Base-by-base conservation (phyloP, 2,797 vertebrate genomes). In the Lindbergichthys nudifrons region DNA sequence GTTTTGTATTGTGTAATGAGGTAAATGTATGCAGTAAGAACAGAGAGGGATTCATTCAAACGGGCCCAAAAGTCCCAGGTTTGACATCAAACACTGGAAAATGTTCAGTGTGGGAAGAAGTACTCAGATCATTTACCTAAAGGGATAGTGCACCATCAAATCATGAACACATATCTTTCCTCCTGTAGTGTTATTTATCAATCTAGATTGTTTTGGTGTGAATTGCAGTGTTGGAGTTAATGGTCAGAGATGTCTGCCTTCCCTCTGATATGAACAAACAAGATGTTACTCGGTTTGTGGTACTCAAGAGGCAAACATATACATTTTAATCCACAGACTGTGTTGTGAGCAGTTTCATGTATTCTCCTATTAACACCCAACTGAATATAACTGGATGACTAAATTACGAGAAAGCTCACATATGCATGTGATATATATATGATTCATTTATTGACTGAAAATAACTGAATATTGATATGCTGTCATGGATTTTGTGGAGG, bases 11-110 rank as follows among this genome's bases (percentile, higher is more conserved):
- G 4, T 46, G 15, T 4, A 23, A 19, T n/a, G 36, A 54, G n/a
- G n/a, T 1, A 36, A 46, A 47, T 0, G 32, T 0, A 46, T 0
- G 0, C 12, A 45, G 45, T 10, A n/a, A 43, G 14, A 26, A n/a
- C 39, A 23, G 15, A 50, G 23, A 45, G 8, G n/a, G n/a, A 14
- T 1, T 2, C 19, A 10, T 8, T 58, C 1, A 43, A 62, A 65
- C 2, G 47, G 16, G 4, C 36, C 10, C 14, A n/a, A 51, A 45
- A 54, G 10, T 61, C 23, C 30, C 15, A 30, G 11, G 16, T 10
- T 66, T 56, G 9, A 21, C 5, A 51, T 75, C 3, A 45, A 41
- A 48, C 1, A 51, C 21, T 3, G 14, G 18, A 9, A 26, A 21
- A 63, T 43, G 2, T n/a, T 52, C 10, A 18, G 2, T 7, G 36